Evolutionary conservation across 2,113 vertebrate species (phyloP), one percentile per base, ranked within the genome.

Genomic region (Platanista minor): DNA sequence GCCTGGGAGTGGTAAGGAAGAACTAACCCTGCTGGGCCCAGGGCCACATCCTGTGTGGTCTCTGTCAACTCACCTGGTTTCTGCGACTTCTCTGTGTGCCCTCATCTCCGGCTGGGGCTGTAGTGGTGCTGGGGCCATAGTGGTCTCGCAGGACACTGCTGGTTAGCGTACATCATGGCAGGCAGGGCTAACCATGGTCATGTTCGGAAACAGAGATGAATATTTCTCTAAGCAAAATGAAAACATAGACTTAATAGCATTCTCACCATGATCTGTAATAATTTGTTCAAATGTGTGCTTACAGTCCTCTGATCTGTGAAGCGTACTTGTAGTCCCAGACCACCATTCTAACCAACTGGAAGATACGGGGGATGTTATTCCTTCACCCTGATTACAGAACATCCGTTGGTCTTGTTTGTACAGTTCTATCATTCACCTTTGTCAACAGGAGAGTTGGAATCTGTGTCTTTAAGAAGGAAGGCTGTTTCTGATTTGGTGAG

Each of bases 381-480:
- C 43, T 85, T 83, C 20, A 1, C n/a, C 15, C 61, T 33, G 20
- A 46, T 29, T 75, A 13, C 1, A 80, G 57, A 84, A 10, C 18
- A 23, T 15, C 29, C 12, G n/a, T 49, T 17, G 18, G 39, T 46
- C 13, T 41, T 12, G 0, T 77, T 43, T 61, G 43, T 36, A 11
- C 20, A n/a, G 9, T 46, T 74, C 36, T 81, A 31, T 81, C 20
- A 36, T 75, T 86, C 54, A 71, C 25, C 21, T 96, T 84, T 54
- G 43, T 64, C 23, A n/a, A 69, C 54, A 67, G 96, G 18, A 91
- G 23, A 33, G 18, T n/a, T 82, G 33, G 82, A 46, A 57, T 90
- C 52, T 41, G 41, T 91, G 69, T 54, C 86, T 61, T 95, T 83
- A 94, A 93, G 41, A 86, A 64, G 2, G 12, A 82, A 31, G 83